A percentile compares a stretch with the other conserved stretches of the same genome.
These are phyloP conservation scores for Drosophila miranda DNA, from an alignment of 1,140 invertebrate genomes.

Conservation along the genomic window DNA sequence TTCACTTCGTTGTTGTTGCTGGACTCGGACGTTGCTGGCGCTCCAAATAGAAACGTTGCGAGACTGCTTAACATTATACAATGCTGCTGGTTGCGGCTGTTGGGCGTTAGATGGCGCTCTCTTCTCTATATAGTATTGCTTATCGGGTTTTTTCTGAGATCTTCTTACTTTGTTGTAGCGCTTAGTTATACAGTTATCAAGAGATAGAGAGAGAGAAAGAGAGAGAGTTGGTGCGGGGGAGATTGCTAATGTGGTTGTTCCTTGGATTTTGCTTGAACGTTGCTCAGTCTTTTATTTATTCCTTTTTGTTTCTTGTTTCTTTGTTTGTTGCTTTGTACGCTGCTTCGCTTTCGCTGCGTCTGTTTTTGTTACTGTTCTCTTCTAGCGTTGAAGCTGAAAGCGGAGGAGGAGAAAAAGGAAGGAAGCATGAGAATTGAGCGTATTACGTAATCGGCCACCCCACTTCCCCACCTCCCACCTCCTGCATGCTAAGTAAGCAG, in stretches of 20 bases:
- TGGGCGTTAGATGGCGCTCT: slow-evolving; percentile 31
- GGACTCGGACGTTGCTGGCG: slow-evolving; percentile 67
- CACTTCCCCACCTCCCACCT: neutral
- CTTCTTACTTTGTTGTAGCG: slow-evolving; percentile 20
- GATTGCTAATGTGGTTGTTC: slow-evolving; percentile 64
- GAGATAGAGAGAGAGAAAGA: slow-evolving; percentile 15
- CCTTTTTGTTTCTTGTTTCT: slow-evolving; percentile 34
- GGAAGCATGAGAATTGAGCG: slow-evolving; percentile 37
- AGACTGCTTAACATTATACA: slow-evolving; percentile 82
- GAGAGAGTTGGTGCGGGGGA: slow-evolving; percentile 47
- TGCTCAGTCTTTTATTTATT: slow-evolving; percentile 73
- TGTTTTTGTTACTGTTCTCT: slow-evolving; percentile 35
- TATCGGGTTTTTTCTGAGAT: slow-evolving; percentile 56
- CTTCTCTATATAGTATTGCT: slow-evolving; percentile 49
- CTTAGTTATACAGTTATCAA: slow-evolving; percentile 28
- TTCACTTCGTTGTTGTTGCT: slow-evolving; percentile 52
- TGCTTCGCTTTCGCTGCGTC: slow-evolving; percentile 33
- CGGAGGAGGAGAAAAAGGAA: neutral
- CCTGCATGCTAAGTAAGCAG: slow-evolving; percentile 18
- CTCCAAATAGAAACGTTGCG: slow-evolving; percentile 81
- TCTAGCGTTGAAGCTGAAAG: slow-evolving; percentile 52
- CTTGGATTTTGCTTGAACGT: slow-evolving; percentile 58
- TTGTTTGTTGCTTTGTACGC: slow-evolving; percentile 51
- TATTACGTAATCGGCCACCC: slow-evolving; percentile 38
- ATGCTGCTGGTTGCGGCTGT: slow-evolving; percentile 8